These are phyloP conservation scores for Myopa testacea DNA, from an alignment of 2,888 invertebrate species.

Conservation along the genomic window DNA sequence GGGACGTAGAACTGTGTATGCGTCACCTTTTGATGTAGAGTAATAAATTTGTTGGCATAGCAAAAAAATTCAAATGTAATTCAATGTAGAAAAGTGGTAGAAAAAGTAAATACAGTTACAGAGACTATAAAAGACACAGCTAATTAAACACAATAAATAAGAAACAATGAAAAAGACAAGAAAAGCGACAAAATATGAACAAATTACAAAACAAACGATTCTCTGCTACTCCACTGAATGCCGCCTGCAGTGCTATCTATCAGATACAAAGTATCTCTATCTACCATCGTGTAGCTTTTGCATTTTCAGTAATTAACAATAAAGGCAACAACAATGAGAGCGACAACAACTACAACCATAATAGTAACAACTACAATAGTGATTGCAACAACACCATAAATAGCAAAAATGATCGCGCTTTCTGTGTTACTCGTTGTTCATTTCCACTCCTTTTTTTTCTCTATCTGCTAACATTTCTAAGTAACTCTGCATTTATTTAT, in stretches of 20 bases:
- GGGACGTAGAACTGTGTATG: no score
- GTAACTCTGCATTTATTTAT: neutral
- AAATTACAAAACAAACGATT: no score
- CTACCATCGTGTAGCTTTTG: neutral
- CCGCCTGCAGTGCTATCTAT: neutral
- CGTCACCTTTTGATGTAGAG: no score
- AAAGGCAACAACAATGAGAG: neutral
- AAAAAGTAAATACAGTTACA: no score
- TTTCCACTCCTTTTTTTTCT: neutral
- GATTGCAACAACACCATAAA: neutral
- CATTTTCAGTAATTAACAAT: conserved; percentile 15
- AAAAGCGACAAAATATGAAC: no score
- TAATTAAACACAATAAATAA: no score
- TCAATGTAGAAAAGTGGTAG: no score
- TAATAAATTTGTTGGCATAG: no score
- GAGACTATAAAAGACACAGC: no score
- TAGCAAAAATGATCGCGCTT: neutral
- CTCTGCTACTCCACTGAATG: no score
- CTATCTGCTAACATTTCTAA: neutral
- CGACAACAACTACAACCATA: neutral
- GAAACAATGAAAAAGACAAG: no score
- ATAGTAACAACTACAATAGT: neutral
- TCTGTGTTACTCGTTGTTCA: neutral
- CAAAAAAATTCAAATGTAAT: no score
- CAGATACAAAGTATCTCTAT: neutral